Evolutionary conservation across 2,888 invertebrate species (phyloP).

Genomic region (Drosophila hamatofila): DNA sequence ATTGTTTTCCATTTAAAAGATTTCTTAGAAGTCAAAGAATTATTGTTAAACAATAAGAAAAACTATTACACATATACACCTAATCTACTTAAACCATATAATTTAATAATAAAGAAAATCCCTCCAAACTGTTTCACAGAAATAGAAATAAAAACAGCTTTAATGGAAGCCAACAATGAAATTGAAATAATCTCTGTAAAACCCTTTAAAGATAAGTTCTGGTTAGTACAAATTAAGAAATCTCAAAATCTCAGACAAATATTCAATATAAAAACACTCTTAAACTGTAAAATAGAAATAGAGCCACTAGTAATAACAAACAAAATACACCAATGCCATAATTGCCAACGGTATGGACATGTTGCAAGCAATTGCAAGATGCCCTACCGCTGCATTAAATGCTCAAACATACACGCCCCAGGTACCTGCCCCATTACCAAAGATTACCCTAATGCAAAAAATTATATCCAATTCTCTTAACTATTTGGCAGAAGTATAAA

Average conservation of each 20-base stretch:
- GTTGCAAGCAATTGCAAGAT: not conserved
- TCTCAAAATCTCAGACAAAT: not conserved
- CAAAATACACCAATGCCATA: not conserved
- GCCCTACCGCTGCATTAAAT: not conserved
- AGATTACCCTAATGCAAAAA: no score
- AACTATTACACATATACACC: no score
- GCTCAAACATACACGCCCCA: not conserved
- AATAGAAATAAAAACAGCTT: not conserved
- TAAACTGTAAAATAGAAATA: not conserved
- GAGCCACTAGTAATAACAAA: not conserved
- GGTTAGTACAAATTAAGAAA: conserved; percentile 1
- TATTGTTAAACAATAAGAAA: no score
- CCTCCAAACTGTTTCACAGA: not conserved
- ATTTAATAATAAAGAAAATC: no score
- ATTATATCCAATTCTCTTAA: not conserved
- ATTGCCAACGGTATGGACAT: not conserved
- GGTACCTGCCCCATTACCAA: no score
- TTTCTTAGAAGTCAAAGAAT: no score
- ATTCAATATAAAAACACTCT: not conserved
- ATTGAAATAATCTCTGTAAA: not conserved
- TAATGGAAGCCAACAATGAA: not conserved
- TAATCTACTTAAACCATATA: no score
- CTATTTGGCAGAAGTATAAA: not conserved
- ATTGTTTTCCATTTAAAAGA: no score
- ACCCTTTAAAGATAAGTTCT: conserved; percentile 6